phyloP scores from a whole-genome alignment of 2,797 vertebrate species.

The Emys orbicularis region DNA sequence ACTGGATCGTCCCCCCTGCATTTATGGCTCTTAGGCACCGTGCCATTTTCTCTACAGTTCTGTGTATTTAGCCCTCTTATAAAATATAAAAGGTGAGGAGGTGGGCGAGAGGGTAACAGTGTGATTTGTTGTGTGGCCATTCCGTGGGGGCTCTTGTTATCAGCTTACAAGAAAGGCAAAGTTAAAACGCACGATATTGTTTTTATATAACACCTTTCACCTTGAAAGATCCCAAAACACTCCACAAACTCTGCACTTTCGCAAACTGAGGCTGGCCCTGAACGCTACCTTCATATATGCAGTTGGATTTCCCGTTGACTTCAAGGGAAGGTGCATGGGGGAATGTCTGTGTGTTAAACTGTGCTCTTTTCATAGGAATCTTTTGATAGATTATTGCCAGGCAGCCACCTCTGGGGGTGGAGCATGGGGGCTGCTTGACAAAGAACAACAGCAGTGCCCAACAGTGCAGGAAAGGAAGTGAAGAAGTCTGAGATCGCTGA shows the following conservation, averaged over 20 bases:
- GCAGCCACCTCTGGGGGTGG: slow-evolving; percentile 3
- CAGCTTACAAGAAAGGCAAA: neutral
- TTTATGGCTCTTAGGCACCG: accelerated
- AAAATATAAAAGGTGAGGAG: neutral
- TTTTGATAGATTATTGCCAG: neutral
- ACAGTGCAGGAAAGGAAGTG: neutral
- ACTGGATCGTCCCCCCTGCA: neutral
- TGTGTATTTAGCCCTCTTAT: neutral
- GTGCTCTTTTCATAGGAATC: neutral
- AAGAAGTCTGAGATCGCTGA: neutral
- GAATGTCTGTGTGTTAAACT: neutral
- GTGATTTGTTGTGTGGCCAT: neutral
- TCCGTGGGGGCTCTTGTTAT: neutral
- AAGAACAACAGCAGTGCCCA: slow-evolving; percentile 1
- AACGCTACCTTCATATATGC: neutral
- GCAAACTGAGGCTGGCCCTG: neutral
- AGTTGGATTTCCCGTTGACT: neutral
- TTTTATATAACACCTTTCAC: neutral
- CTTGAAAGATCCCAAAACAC: neutral
- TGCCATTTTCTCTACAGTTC: neutral
- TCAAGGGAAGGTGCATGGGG: neutral
- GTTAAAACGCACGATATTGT: neutral
- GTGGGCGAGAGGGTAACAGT: neutral
- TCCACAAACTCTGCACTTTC: neutral
- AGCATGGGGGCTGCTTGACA: slow-evolving; percentile 42